A percentile compares a stretch with the other conserved stretches of the same genome.
These are phyloP conservation scores for Darevskia nairensis DNA, from an alignment of 2,797 vertebrate species.

Conservation along the genomic window DNA sequence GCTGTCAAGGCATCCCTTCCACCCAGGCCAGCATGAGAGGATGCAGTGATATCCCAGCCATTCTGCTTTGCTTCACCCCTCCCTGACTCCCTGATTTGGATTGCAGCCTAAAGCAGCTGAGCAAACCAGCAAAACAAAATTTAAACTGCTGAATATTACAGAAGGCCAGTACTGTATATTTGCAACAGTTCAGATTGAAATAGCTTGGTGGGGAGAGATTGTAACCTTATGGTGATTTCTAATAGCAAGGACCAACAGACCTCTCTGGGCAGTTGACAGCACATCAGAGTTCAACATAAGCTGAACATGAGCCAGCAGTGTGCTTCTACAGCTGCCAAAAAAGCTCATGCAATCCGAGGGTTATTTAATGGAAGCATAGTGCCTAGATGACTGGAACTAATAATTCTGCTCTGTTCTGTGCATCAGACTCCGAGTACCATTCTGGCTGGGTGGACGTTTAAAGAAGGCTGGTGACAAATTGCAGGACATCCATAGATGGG, in stretches of 20 bases:
- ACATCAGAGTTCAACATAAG: neutral
- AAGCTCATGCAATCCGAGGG: neutral
- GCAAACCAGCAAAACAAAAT: neutral
- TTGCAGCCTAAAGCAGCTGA: neutral
- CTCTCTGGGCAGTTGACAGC: neutral
- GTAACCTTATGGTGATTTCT: neutral
- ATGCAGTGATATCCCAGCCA: too few species aligned
- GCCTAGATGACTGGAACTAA: neutral
- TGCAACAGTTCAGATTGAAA: neutral
- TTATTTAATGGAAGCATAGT: neutral
- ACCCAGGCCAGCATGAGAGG: too few species aligned
- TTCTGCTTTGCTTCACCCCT: too few species aligned
- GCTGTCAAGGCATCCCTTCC: too few species aligned
- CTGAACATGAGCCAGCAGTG: neutral
- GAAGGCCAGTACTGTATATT: neutral
- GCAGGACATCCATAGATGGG: neutral
- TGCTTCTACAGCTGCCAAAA: neutral
- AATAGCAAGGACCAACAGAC: neutral
- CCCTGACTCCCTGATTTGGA: too few species aligned
- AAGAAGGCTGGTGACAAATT: neutral
- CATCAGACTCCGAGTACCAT: neutral
- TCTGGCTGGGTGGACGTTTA: neutral
- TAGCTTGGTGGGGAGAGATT: neutral
- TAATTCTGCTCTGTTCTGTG: neutral
- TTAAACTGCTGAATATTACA: neutral